phyloP scores from a whole-genome alignment of 1,140 invertebrate genomes.

The Drosophila varians region DNA sequence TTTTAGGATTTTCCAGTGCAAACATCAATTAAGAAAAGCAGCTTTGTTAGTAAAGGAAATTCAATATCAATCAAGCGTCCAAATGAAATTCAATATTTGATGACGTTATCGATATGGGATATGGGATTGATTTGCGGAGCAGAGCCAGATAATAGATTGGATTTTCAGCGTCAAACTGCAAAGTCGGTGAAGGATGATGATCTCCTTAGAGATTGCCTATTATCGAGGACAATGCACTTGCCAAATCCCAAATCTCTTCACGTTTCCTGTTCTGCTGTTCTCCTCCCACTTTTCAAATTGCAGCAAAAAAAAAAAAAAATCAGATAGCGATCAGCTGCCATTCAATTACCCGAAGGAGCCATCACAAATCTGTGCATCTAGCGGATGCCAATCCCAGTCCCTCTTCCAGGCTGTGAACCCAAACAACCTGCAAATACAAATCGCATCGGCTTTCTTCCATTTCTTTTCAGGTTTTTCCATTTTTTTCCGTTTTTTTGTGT shows the following conservation, averaged over 20 bases:
- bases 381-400: slow-evolving; percentile 29
- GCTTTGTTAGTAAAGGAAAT: slow-evolving; percentile 4
- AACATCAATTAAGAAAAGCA: neutral
- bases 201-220: slow-evolving; percentile 53
- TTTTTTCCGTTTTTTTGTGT: no score
- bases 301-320: neutral
- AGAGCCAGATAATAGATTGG: slow-evolving; percentile 17
- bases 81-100: slow-evolving; percentile 18
- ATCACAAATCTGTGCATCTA: slow-evolving; percentile 12
- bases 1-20: neutral
- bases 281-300: slow-evolving; percentile 18
- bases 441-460: slow-evolving; percentile 45
- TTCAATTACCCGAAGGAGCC: slow-evolving; percentile 24
- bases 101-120: slow-evolving; percentile 33
- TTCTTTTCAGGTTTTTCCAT: neutral
- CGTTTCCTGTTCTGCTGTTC: slow-evolving; percentile 65
- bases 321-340: slow-evolving; percentile 38
- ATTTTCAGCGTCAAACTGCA: slow-evolving; percentile 37
- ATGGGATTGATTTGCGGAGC: slow-evolving; percentile 35
- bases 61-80: slow-evolving; percentile 1
- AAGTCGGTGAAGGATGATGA: slow-evolving; percentile 53
- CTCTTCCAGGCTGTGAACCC: slow-evolving; percentile 9
- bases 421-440: slow-evolving; percentile 30
- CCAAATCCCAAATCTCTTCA: slow-evolving; percentile 42
- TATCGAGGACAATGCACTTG: slow-evolving; percentile 26